Percentiles rank a stretch among this genome's conserved stretches.
Evolutionary conservation across 2,113 vertebrate genomes (phyloP).

Genomic region (Chaetodon trifascialis): DNA sequence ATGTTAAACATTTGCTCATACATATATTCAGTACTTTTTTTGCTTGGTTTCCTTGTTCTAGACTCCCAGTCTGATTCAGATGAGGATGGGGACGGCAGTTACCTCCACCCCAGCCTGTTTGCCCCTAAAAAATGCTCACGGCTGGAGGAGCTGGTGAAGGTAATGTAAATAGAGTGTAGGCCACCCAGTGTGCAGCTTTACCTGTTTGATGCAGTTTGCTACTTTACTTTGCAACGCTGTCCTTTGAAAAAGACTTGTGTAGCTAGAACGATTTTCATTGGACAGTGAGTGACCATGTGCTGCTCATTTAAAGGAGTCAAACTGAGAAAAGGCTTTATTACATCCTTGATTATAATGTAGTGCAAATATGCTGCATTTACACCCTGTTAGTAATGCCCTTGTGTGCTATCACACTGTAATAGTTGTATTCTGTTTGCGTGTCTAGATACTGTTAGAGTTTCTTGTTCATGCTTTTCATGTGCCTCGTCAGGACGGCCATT

Average conservation of each 20-base stretch:
- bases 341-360: neutral
- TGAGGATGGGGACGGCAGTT: slow-evolving; percentile 90
- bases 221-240: neutral
- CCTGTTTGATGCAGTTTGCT: neutral
- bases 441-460: no score
- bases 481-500: no score
- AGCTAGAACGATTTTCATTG: neutral
- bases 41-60: slow-evolving; percentile 44
- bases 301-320: neutral
- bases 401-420: slow-evolving; percentile 21
- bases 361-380: neutral
- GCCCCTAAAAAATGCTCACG: slow-evolving; percentile 92
- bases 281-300: neutral
- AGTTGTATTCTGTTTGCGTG: slow-evolving; percentile 19
- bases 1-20: neutral
- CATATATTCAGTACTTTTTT: neutral
- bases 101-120: slow-evolving; percentile 97
- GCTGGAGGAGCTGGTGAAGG: slow-evolving; percentile 96
- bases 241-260: neutral
- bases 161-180: slow-evolving; percentile 51
- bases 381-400: neutral
- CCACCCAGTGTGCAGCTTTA: neutral
- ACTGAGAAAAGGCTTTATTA: neutral
- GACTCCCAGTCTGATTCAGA: slow-evolving; percentile 89
- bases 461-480: no score